phyloP scores from a whole-genome alignment of 2,113 vertebrate species.

The Crotalus horridus region DNA sequence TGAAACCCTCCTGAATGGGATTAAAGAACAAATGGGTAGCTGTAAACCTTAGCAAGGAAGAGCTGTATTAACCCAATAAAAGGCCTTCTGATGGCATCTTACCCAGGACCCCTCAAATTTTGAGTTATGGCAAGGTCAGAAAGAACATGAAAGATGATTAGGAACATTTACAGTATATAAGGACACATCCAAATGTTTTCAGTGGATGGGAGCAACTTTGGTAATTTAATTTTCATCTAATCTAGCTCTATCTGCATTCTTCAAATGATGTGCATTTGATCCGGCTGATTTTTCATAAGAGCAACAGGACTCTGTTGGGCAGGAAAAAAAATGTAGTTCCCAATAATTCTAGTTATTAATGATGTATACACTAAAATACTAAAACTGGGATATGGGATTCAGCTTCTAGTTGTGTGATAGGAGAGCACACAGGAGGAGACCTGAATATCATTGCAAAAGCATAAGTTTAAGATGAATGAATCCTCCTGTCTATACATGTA shows the following conservation, averaged over 20 bases:
- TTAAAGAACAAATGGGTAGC: background rate
- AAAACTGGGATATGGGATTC: background rate
- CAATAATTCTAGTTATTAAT: background rate
- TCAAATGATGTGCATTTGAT: background rate
- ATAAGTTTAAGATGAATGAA: background rate
- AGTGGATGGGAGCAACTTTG: background rate
- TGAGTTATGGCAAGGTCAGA: background rate
- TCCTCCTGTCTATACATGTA: background rate
- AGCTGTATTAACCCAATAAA: background rate
- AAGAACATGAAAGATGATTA: conserved; percentile 3
- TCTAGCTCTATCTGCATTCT: background rate
- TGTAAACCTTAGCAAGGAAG: background rate
- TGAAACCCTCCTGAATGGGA: background rate
- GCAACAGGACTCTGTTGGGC: background rate
- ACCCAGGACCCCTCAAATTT: background rate
- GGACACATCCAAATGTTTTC: background rate
- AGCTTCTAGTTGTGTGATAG: background rate
- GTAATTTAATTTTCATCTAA: background rate
- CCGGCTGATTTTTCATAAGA: background rate
- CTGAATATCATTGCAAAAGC: background rate
- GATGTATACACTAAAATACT: background rate
- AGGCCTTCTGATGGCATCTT: background rate
- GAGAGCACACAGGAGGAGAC: background rate
- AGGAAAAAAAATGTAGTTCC: background rate
- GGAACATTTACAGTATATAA: background rate